Percentiles rank a stretch among this genome's conserved stretches.
phyloP scores from a whole-genome alignment of 2,888 invertebrate genomes.

The Hydriomena furcata region DNA sequence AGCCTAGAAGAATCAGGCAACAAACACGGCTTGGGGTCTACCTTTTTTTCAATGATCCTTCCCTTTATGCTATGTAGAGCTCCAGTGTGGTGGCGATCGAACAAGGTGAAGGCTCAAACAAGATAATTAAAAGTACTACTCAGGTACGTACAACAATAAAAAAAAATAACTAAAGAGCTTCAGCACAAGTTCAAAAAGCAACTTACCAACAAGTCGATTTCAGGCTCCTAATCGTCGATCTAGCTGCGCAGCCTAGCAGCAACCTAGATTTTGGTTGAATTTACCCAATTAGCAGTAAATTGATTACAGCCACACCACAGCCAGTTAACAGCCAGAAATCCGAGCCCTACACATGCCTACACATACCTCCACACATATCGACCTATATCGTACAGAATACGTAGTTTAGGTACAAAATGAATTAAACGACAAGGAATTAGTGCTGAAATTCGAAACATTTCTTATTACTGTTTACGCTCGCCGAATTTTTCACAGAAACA shows the following conservation, averaged over 20 bases:
- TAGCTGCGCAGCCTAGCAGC: slow-evolving; percentile 6
- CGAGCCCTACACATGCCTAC: slow-evolving; percentile 3
- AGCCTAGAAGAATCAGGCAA: too few species aligned
- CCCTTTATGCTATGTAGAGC: too few species aligned
- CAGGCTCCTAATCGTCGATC: slow-evolving; percentile 6
- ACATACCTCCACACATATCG: not conserved
- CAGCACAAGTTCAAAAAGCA: too few species aligned
- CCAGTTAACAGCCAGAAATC: slow-evolving; percentile 23
- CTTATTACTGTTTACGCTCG: slow-evolving; percentile 13
- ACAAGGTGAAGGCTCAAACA: too few species aligned
- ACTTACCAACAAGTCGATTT: not conserved
- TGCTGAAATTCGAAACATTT: slow-evolving; percentile 11
- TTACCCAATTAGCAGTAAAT: slow-evolving; percentile 26
- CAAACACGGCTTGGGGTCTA: too few species aligned
- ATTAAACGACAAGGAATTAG: slow-evolving; percentile 13
- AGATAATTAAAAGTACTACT: too few species aligned
- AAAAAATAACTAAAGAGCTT: too few species aligned
- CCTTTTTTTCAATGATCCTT: too few species aligned
- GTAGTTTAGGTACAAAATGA: not conserved
- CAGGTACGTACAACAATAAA: too few species aligned
- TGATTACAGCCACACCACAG: slow-evolving; percentile 25
- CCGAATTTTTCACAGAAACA: slow-evolving; percentile 12
- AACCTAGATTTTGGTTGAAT: slow-evolving; percentile 21
- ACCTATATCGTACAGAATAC: too few species aligned
- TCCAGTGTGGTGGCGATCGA: too few species aligned